Evolutionary conservation across 2,888 invertebrate species (phyloP), one percentile per base, ranked within the genome.

Genomic region (Neoscelio sp.): DNA sequence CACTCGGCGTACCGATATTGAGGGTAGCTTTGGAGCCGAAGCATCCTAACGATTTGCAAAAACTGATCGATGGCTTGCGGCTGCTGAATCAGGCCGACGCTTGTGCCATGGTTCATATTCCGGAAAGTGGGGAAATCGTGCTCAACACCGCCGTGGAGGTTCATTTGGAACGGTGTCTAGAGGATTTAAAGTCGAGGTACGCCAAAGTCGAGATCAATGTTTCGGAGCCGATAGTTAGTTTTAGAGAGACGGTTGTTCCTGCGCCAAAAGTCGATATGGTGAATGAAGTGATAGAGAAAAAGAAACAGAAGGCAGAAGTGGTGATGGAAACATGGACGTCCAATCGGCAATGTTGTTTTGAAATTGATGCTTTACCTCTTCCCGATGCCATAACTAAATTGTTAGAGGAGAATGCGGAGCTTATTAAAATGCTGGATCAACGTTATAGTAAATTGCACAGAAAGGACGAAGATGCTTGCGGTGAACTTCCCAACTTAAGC

Each of bases 111-210:
- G 96, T 97, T 0, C 91, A 96, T 0, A 92, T 99, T 10, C 97
- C 98, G 90, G 97, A 98, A 87, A 97, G 96, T 0, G 99, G 99
- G 0, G 99, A 99, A 88, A 95, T 98, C 87, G 97, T 99, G 0
- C 92, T 99, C 23, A 94, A 97, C 1, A 98, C 99, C 0, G 96
- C 99, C 1, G 99, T 99, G 0, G 98, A 99, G 91, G 96, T 99
- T 1, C 99, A 99, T 91, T 92, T 99, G 58, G 97, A 99, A 88
- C 95, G 98, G 87, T 99, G 99, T 91, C 92, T 99, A 2, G 96
- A 97, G 87, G 99, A 99, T 91, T 92, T 99, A 58, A 94, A 93
- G 93, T 92, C 92, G 71, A 93, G 94, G 81, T 98, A 97, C 91
- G 97, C 96, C 0, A 95, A 95, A 89, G 94, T 97, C 74, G 95